Conservation (phyloP, 2,797 vertebrate species). For the Clarias laeviceps region DNA sequence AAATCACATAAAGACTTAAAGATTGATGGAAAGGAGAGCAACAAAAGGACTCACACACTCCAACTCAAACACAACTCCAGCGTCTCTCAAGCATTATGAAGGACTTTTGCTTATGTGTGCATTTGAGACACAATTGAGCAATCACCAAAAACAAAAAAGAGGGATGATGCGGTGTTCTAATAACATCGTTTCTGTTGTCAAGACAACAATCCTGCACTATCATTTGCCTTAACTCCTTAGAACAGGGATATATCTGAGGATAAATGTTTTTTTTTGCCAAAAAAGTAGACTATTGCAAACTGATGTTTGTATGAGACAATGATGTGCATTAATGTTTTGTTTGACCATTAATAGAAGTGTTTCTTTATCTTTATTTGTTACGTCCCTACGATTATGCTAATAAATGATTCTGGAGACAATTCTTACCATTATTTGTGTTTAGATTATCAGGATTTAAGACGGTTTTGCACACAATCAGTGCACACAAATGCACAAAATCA, state of each 20-base stretch:
- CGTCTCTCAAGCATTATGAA: not conserved
- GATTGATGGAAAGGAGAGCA: not conserved
- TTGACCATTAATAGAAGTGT: conserved; percentile 20
- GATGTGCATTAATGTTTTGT: conserved; percentile 20
- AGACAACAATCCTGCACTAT: conserved; percentile 50
- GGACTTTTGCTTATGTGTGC: not conserved
- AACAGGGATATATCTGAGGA: conserved; percentile 51
- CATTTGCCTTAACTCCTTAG: conserved; percentile 70
- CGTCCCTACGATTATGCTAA: conserved; percentile 15
- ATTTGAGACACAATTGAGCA: not conserved
- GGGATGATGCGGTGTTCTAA: not conserved
- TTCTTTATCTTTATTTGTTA: conserved; percentile 7
- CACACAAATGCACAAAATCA: not conserved
- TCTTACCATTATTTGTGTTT: not conserved
- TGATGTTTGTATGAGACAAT: conserved; percentile 24
- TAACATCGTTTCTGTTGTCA: not conserved
- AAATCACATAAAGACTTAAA: conserved; percentile 7
- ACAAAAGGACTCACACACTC: not conserved
- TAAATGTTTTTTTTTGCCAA: conserved; percentile 36
- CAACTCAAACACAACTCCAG: not conserved
- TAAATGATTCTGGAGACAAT: conserved; percentile 26
- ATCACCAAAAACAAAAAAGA: conserved; percentile 23
- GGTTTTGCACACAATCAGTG: not conserved
- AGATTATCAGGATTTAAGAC: not conserved
- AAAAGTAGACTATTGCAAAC: conserved; percentile 27